Evolutionary conservation across 2,797 vertebrate genomes (phyloP).

Genomic region (Danio tinwini): DNA sequence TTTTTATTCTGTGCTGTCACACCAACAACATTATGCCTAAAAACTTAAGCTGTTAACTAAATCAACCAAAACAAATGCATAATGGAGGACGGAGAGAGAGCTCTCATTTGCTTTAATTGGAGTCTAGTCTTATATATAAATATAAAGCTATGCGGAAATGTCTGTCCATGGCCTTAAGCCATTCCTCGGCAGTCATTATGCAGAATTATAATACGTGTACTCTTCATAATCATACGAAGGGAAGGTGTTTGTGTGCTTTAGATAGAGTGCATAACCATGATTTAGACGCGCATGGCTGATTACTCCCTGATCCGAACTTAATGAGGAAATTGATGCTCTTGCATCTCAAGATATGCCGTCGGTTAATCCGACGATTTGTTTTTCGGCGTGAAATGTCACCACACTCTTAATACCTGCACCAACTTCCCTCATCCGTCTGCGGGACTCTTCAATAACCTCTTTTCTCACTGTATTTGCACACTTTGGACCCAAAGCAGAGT

Average conservation of each 20-base stretch:
- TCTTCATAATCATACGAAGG: slow-evolving; percentile 41
- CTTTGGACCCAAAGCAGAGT: slow-evolving; percentile 60
- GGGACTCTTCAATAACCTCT: slow-evolving; percentile 29
- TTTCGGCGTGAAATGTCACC: slow-evolving; percentile 27
- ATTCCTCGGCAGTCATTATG: slow-evolving; percentile 32
- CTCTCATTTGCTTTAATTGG: slow-evolving; percentile 33
- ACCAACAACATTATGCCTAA: slow-evolving; percentile 49
- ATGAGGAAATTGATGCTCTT: slow-evolving; percentile 54
- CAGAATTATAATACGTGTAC: slow-evolving; percentile 37
- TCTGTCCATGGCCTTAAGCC: slow-evolving; percentile 10
- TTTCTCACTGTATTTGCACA: slow-evolving; percentile 36
- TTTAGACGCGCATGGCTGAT: slow-evolving; percentile 46
- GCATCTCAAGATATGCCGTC: slow-evolving; percentile 17
- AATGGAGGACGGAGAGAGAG: slow-evolving; percentile 52
- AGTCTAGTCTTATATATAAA: neutral
- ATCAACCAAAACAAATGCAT: slow-evolving; percentile 52
- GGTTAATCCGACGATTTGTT: slow-evolving; percentile 18
- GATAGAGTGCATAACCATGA: slow-evolving; percentile 22
- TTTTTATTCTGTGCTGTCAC: slow-evolving; percentile 49
- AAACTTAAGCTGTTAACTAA: slow-evolving; percentile 52
- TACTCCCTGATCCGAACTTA: slow-evolving; percentile 51
- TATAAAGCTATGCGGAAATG: neutral
- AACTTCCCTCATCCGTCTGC: neutral
- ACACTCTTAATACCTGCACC: neutral
- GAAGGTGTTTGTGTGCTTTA: slow-evolving; percentile 29